phyloP scores from a whole-genome alignment of 1,140 invertebrate genomes.

The Zaprionus inermis region DNA sequence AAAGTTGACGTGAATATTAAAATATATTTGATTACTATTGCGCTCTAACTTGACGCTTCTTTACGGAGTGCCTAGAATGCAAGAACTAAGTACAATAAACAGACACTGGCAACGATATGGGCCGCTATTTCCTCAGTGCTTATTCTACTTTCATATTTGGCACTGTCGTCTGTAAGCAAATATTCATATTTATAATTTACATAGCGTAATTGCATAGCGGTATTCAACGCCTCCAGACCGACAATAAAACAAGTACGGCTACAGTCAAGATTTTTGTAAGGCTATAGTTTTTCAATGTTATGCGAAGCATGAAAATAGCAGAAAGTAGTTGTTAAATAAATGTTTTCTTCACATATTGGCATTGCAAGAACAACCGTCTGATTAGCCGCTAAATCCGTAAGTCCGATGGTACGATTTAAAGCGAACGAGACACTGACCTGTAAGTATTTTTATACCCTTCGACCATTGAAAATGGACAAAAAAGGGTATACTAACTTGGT shows the following conservation, averaged over 20 bases:
- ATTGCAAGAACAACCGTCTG: too few species aligned
- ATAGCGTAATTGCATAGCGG: background rate
- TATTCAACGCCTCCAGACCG: background rate
- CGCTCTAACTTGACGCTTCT: conserved; percentile 1
- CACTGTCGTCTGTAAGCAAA: background rate
- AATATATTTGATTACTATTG: background rate
- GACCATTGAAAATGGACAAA: too few species aligned
- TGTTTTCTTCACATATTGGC: too few species aligned
- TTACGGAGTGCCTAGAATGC: background rate
- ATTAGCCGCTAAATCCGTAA: too few species aligned
- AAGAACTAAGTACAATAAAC: conserved; percentile 1
- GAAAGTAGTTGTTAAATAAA: too few species aligned
- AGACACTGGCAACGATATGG: conserved; percentile 5
- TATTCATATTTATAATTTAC: background rate
- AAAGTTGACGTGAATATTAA: background rate
- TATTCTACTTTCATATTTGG: background rate
- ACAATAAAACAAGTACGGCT: background rate
- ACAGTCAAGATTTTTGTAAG: too few species aligned
- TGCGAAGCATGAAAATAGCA: too few species aligned
- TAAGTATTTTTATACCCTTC: too few species aligned
- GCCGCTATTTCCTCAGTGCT: conserved; percentile 2
- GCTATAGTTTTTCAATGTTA: too few species aligned
- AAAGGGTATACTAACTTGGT: too few species aligned
- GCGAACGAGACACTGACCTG: too few species aligned
- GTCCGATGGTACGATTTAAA: too few species aligned